A percentile compares a stretch with the other conserved stretches of the same genome.
Evolutionary conservation across 2,797 vertebrate genomes (phyloP).

Genomic region (Sebastiscus tertius): DNA sequence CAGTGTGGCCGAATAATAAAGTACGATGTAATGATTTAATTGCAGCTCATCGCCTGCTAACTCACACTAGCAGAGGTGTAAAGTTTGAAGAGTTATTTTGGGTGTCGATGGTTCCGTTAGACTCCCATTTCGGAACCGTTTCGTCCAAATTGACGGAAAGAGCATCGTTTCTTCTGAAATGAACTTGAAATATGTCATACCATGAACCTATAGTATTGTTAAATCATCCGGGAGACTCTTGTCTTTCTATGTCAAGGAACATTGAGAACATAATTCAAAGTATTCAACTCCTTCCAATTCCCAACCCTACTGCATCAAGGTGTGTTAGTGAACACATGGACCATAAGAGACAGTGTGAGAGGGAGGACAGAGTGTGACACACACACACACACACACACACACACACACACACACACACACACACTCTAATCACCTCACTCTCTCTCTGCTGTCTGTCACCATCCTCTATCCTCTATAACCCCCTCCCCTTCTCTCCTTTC

Average conservation of each 20-base stretch:
- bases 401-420: neutral
- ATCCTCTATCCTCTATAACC: neutral
- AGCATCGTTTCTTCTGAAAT: neutral
- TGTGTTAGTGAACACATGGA: neutral
- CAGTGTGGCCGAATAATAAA: too few relatives aligned
- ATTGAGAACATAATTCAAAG: neutral
- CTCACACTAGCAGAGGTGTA: too few relatives aligned
- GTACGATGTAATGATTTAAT: too few relatives aligned
- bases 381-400: slow-evolving; percentile 12
- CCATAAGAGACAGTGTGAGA: neutral
- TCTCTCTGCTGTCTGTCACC: slow-evolving; percentile 42
- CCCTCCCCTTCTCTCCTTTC: slow-evolving; percentile 35
- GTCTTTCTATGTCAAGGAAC: neutral
- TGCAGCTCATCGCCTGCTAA: too few relatives aligned
- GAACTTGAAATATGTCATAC: neutral
- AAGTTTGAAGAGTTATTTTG: too few relatives aligned
- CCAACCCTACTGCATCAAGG: neutral
- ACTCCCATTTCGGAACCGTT: too few relatives aligned
- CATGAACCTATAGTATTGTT: too few relatives aligned
- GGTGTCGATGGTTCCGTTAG: too few relatives aligned
- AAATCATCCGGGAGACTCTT: neutral
- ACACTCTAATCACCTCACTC: neutral
- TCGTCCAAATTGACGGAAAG: too few relatives aligned
- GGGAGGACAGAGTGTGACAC: neutral
- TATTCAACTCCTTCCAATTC: neutral